Conservation (phyloP, 2,888 invertebrate species). For the Drosophila macrothrix region DNA sequence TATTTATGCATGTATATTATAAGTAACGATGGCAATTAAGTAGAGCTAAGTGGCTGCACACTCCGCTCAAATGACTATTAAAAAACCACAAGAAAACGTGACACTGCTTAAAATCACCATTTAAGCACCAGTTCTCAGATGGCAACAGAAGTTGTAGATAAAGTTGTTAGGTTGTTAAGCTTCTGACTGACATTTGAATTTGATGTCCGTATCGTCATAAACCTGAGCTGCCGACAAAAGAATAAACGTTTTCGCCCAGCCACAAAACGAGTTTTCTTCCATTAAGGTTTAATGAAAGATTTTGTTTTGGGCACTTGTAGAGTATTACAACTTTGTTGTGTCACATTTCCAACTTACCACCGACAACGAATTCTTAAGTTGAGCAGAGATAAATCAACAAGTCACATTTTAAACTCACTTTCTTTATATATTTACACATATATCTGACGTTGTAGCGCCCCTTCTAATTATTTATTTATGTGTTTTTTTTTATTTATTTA, state of each 20-base stretch:
- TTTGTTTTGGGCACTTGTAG: background rate
- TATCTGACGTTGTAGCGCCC: background rate
- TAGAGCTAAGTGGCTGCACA: conserved; percentile 19
- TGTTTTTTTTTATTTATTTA: background rate
- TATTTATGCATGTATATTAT: background rate
- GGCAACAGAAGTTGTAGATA: background rate
- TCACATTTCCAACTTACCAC: background rate
- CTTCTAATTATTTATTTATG: conserved; percentile 11
- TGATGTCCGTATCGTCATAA: conserved; percentile 26
- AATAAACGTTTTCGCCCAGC: background rate
- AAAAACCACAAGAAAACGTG: conserved; percentile 5
- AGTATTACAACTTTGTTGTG: conserved; percentile 1
- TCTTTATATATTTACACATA: conserved; percentile 1
- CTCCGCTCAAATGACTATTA: background rate
- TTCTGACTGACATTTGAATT: conserved; percentile 2
- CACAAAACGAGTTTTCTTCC: conserved; percentile 1
- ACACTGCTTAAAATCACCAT: background rate
- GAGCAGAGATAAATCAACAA: background rate
- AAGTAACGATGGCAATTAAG: background rate
- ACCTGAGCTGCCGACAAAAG: background rate
- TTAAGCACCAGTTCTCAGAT: background rate
- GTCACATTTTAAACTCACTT: background rate
- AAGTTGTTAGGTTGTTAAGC: conserved; percentile 10
- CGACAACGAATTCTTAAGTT: background rate
- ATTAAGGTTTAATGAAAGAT: background rate